These are phyloP conservation scores for Myrmophylax atrothorax DNA, from an alignment of 2,113 vertebrate species.

Conservation along the genomic window DNA sequence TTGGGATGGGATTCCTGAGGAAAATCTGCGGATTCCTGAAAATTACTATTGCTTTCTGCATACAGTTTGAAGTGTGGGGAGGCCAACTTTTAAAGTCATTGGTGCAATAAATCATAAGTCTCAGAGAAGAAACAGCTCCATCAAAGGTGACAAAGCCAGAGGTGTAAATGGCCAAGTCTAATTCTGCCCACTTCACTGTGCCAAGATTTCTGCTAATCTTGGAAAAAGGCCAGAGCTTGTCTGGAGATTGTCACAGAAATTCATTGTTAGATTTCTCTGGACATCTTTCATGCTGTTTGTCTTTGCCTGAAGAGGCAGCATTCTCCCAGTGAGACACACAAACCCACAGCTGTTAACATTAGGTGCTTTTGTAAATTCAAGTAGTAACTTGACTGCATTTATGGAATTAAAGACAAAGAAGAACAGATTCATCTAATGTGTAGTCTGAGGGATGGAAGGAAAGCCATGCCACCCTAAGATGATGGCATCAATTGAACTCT, in stretches of 20 bases:
- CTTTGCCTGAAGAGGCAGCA: not conserved
- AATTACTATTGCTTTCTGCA: not conserved
- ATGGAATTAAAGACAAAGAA: not conserved
- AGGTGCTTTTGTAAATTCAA: not conserved
- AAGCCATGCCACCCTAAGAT: not conserved
- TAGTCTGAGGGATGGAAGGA: not conserved
- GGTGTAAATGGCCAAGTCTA: not conserved
- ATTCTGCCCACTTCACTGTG: not conserved
- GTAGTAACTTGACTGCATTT: not conserved
- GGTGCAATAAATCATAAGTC: not conserved
- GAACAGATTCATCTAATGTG: not conserved
- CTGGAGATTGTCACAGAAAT: not conserved
- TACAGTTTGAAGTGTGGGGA: not conserved
- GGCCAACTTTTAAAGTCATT: not conserved
- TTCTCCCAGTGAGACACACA: not conserved
- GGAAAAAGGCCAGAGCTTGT: not conserved
- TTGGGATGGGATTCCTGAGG: not conserved
- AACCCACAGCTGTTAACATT: not conserved
- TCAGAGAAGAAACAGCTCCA: not conserved
- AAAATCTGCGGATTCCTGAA: not conserved
- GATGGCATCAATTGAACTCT: not conserved
- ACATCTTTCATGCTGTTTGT: not conserved
- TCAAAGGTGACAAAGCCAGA: not conserved
- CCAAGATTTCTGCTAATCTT: not conserved
- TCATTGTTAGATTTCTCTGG: not conserved